phyloP scores from a whole-genome alignment of 2,888 invertebrate species.

The Ectobius pallidus region DNA sequence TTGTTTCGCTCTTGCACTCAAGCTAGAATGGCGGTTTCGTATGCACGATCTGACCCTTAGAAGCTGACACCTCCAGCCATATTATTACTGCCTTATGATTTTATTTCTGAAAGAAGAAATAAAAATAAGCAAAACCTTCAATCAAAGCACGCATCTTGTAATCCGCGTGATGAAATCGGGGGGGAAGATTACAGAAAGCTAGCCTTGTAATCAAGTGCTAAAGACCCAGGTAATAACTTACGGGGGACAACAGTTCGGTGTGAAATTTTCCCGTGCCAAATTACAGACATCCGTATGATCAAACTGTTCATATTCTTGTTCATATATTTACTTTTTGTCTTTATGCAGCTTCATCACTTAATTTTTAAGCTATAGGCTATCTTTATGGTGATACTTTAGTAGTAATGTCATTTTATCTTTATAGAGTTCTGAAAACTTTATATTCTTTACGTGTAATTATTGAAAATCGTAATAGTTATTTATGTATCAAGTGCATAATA shows the following conservation, averaged over 20 bases:
- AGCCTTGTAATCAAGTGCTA: neutral
- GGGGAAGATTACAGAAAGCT: neutral
- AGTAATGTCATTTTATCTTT: too few species aligned
- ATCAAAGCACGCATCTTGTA: constrained; percentile 6
- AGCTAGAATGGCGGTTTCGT: neutral
- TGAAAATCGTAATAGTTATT: too few species aligned
- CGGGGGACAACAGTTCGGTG: neutral
- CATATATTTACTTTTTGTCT: too few species aligned
- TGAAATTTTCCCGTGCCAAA: too few species aligned
- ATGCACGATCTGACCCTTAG: constrained; percentile 20
- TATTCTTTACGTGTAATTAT: too few species aligned
- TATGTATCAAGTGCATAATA: too few species aligned
- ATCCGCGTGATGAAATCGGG: constrained; percentile 15
- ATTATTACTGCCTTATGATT: constrained; percentile 10
- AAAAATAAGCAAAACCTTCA: neutral
- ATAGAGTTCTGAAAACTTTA: too few species aligned
- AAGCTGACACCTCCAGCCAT: constrained; percentile 16
- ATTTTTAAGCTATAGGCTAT: too few species aligned
- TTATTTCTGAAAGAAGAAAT: neutral
- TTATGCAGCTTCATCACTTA: too few species aligned
- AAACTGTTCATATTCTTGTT: too few species aligned
- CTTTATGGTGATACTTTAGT: too few species aligned
- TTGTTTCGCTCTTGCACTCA: neutral
- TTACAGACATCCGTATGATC: too few species aligned
- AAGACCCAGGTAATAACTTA: neutral